Evolutionary conservation across 2,113 vertebrate genomes (phyloP).

Genomic region (Melanostigma gelatinosum): DNA sequence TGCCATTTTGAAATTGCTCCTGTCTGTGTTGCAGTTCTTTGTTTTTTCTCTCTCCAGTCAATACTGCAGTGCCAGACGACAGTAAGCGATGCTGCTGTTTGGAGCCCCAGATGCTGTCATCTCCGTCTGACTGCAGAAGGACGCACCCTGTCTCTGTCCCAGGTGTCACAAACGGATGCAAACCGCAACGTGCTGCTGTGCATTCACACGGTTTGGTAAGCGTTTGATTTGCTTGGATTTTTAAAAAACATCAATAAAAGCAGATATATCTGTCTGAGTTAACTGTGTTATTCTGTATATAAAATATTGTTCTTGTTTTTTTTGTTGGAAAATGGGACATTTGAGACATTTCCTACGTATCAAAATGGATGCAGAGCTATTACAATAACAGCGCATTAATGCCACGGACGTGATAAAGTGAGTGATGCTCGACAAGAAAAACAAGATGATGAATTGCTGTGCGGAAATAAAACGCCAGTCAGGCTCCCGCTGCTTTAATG

Average conservation of each 20-base stretch:
- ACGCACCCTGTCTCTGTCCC: conserved; percentile 50
- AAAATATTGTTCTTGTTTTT: not conserved
- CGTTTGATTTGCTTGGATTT: not conserved
- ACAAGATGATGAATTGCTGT: conserved; percentile 42
- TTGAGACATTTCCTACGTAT: conserved; percentile 18
- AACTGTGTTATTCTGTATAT: conserved; percentile 4
- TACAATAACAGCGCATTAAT: conserved; percentile 38
- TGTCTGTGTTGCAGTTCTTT: conserved; percentile 3
- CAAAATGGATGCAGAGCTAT: conserved; percentile 43
- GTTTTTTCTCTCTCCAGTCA: conserved; percentile 18
- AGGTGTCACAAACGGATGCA: conserved; percentile 51
- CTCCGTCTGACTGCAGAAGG: conserved; percentile 61
- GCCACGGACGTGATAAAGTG: conserved; percentile 38
- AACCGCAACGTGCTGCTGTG: conserved; percentile 8
- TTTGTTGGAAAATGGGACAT: conserved; percentile 23
- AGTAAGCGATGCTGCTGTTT: conserved; percentile 49
- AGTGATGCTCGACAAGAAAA: conserved; percentile 24
- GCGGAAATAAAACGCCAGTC: conserved; percentile 38
- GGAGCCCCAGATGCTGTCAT: conserved; percentile 51
- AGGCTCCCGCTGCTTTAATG: conserved; percentile 38
- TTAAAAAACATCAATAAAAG: conserved; percentile 1
- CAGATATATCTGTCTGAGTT: not conserved
- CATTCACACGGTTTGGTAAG: not conserved
- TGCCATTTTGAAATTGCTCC: conserved; percentile 24
- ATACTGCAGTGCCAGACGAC: conserved; percentile 45